Evolutionary conservation across 2,888 invertebrate species (phyloP).

Genomic region (Epirrhoe tristata): DNA sequence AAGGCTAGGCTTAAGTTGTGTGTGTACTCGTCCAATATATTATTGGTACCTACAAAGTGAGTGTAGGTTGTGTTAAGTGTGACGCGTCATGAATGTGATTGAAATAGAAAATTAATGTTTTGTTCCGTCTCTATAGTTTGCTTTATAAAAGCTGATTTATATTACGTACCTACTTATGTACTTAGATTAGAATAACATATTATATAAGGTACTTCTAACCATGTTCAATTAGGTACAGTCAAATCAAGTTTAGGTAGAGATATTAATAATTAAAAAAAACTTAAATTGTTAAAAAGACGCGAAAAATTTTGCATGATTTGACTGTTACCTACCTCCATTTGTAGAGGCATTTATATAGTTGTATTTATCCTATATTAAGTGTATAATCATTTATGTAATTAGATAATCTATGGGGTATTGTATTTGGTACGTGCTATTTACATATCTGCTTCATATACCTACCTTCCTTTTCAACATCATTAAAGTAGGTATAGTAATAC

Average conservation of each 20-base stretch:
- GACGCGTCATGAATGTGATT: slow-evolving; percentile 17
- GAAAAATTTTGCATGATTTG: not conserved
- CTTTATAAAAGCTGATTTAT: slow-evolving; percentile 23
- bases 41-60: not conserved
- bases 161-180: not conserved
- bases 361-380: not conserved
- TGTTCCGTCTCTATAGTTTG: slow-evolving; percentile 7
- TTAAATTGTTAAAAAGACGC: no score
- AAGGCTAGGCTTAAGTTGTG: slow-evolving; percentile 63
- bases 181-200: no score
- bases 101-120: slow-evolving; percentile 11
- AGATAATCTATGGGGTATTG: not conserved
- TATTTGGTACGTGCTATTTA: not conserved
- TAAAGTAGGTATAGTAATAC: no score
- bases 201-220: not conserved
- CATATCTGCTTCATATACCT: not conserved
- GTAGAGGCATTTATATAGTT: not conserved
- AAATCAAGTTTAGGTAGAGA: not conserved
- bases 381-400: not conserved
- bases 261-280: not conserved
- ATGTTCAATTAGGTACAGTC: not conserved
- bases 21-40: slow-evolving; percentile 53
- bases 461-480: slow-evolving; percentile 5
- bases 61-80: not conserved
- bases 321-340: not conserved